Percentiles rank a stretch among this genome's conserved stretches.
Conservation (phyloP, 2,113 vertebrate genomes). For the Esox niger region DNA sequence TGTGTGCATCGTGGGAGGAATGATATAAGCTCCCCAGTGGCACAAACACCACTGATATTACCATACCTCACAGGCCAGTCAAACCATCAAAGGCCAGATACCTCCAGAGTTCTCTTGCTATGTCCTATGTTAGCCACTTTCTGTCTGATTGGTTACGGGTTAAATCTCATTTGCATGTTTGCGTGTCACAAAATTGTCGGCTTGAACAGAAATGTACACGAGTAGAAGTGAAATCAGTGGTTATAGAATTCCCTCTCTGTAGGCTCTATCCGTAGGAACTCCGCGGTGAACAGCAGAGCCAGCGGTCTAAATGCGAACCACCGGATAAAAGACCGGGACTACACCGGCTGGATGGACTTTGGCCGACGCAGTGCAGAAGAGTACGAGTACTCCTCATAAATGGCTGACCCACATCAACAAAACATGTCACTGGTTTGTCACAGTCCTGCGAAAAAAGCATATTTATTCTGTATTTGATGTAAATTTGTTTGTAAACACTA, state of each 20-base stretch:
- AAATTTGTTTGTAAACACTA: conserved; percentile 82
- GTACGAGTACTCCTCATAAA: conserved; percentile 88
- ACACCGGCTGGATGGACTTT: conserved; percentile 98
- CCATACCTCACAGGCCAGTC: conserved; percentile 6
- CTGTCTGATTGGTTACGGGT: too few species aligned
- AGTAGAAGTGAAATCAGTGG: not conserved
- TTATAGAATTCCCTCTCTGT: conserved; percentile 1
- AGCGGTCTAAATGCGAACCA: conserved; percentile 77
- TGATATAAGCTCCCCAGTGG: not conserved
- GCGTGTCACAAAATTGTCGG: not conserved
- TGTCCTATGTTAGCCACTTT: too few species aligned
- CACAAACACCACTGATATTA: conserved; percentile 28
- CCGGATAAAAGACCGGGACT: conserved; percentile 93
- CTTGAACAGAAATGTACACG: not conserved
- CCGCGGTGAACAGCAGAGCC: conserved; percentile 75
- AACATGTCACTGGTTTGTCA: conserved; percentile 49
- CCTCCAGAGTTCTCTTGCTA: too few species aligned
- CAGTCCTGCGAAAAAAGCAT: conserved; percentile 74
- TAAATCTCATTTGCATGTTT: not conserved
- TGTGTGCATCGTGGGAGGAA: not conserved
- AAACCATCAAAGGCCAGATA: too few species aligned
- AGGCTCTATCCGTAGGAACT: conserved; percentile 83
- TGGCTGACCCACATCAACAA: conserved; percentile 42
- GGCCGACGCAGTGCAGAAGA: conserved; percentile 94
- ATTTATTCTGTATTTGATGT: conserved; percentile 82